Conservation (phyloP, 2,797 vertebrate species). For the Triplophysa bombifrons region DNA sequence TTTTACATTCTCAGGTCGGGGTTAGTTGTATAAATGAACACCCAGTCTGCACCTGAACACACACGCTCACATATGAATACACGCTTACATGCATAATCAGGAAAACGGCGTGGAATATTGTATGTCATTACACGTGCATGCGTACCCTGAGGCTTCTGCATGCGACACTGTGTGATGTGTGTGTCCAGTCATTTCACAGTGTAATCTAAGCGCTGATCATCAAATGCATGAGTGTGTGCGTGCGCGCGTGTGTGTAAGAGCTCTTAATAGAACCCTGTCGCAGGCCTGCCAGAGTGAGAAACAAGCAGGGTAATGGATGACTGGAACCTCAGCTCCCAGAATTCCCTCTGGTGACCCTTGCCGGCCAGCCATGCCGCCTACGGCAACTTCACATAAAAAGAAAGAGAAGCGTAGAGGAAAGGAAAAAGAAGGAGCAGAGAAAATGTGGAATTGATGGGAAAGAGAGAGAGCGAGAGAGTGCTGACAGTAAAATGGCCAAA, state of each 20-base stretch:
- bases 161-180: constrained; percentile 48
- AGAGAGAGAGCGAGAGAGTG: constrained; percentile 26
- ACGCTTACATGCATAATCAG: constrained; percentile 45
- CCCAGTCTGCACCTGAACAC: constrained; percentile 36
- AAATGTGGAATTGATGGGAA: constrained; percentile 15
- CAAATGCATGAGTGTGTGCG: constrained; percentile 51
- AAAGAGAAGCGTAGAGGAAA: constrained; percentile 76
- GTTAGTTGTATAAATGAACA: constrained; percentile 6
- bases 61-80: constrained; percentile 35
- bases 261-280: constrained; percentile 91
- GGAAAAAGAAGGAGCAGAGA: constrained; percentile 48
- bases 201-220: constrained; percentile 50
- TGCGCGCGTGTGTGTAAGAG: constrained; percentile 48
- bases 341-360: constrained; percentile 80
- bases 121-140: constrained; percentile 43
- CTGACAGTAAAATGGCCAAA: constrained; percentile 27
- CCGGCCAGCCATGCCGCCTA: constrained; percentile 46
- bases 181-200: constrained; percentile 40
- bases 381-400: constrained; percentile 45
- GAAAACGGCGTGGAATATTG: constrained; percentile 39
- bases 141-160: constrained; percentile 42
- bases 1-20: constrained; percentile 11
- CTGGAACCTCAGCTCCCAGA: constrained; percentile 87
- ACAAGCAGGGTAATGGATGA: constrained; percentile 95
- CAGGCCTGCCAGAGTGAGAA: constrained; percentile 88